Base-by-base conservation (phyloP, 1,140 invertebrate species). In the Stegodyphus mimosarum region DNA sequence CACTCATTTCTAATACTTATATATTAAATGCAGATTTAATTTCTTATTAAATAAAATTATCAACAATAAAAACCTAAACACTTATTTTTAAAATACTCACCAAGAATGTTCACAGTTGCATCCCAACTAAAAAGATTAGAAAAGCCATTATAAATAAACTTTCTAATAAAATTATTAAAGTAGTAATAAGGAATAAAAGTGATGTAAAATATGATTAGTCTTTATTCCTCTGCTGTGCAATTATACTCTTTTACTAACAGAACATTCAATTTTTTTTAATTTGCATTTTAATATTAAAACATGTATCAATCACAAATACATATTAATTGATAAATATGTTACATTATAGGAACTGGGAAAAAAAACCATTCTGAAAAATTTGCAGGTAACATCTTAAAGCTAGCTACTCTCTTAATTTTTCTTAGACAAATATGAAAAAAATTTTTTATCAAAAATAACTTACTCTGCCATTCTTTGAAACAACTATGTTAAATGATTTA, bases 101-200 rank as follows among this genome's bases (percentile, higher is more conserved):
- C 97, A 99, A 10, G 96, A 97, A 91, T 99, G 97, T 91, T 99
- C 97, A 13, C 96, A 95, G 91, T 98, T 98, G 90, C 99, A 98
- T 70, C 97, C 97, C 90, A 96, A 94, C 95, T 97, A 91, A 86
- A 94, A 94, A 17, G 15, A 78, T 70, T 50, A 64, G 13, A 52
- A 49, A 48, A 60, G 9, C 15, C 15, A 15, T 60, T 60, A 33
- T 33, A 33, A 33, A 3, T 33, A 33, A 33, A 3, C 3, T 33
- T 33, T 33, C 33, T 1, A 33, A 33, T 33, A 33, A 33, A 33
- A 33, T 33, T 33, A 33, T 33, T 33, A 33, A 33, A 33, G 33
- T 3, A 33, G 3, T 1, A 33, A 33, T 33, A 33, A 33, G 33
- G 3, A 33, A 33, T 33, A 33, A 33, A 33, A 33, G 33, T 33